Conservation (phyloP, 2,113 vertebrate genomes). For the Melanocharis versteri region DNA sequence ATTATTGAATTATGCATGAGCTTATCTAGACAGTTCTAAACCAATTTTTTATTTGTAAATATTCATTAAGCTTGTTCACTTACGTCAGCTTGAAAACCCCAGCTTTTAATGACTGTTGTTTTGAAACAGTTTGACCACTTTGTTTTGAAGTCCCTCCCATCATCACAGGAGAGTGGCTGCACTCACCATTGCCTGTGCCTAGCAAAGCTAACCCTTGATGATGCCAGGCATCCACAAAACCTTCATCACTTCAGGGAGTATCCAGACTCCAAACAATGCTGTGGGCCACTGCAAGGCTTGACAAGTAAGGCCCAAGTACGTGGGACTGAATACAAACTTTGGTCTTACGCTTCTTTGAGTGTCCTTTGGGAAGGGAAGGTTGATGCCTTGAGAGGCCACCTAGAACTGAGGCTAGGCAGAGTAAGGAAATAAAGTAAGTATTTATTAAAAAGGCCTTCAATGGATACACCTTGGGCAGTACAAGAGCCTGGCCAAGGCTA, state of each 20-base stretch:
- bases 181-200: background rate
- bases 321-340: background rate
- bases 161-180: fast-evolving
- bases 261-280: too few relatives aligned
- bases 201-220: background rate
- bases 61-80: background rate
- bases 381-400: too few relatives aligned
- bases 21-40: background rate
- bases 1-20: background rate
- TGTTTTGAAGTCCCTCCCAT: background rate
- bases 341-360: background rate
- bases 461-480: too few relatives aligned
- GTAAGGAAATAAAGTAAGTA: too few relatives aligned
- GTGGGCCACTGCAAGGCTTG: background rate
- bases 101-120: background rate
- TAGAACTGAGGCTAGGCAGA: too few relatives aligned
- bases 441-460: too few relatives aligned
- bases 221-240: background rate
- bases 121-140: background rate
- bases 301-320: fast-evolving
- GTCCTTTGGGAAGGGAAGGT: background rate
- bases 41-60: background rate
- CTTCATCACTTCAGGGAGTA: background rate
- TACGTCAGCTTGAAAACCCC: background rate
- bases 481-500: too few relatives aligned